A percentile compares a stretch with the other conserved stretches of the same genome.
Conservation (phyloP, 2,888 invertebrate genomes). For the Scaptomyza caliginosa region DNA sequence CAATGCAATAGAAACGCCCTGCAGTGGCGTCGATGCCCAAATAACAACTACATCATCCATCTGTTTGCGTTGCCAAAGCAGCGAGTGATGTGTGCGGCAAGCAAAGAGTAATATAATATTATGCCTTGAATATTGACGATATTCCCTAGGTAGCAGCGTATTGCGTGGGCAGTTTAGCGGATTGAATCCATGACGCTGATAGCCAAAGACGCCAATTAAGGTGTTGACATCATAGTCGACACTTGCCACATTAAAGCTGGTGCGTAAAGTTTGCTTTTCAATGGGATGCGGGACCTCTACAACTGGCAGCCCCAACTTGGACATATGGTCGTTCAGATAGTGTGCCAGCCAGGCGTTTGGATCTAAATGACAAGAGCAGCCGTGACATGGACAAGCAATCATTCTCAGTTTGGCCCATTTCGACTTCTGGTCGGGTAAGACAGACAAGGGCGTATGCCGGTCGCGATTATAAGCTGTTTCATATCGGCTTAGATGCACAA, state of each 20-base stretch:
- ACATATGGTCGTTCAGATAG: conserved; percentile 33
- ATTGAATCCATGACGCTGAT: conserved; percentile 52
- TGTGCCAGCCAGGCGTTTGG: conserved; percentile 46
- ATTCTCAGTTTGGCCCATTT: conserved; percentile 38
- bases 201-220: conserved; percentile 51
- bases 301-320: conserved; percentile 17
- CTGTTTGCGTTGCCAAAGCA: conserved; percentile 53
- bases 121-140: conserved; percentile 59
- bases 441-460: conserved; percentile 30
- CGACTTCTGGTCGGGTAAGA: conserved; percentile 41
- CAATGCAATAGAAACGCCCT: conserved; percentile 39
- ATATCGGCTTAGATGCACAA: conserved; percentile 34
- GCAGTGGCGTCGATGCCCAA: conserved; percentile 53
- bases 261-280: conserved; percentile 27
- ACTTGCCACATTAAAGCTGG: conserved; percentile 20
- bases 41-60: conserved; percentile 48
- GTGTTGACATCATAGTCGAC: conserved; percentile 32
- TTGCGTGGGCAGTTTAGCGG: conserved; percentile 58
- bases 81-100: conserved; percentile 56
- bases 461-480: conserved; percentile 27
- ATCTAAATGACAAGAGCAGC: conserved; percentile 27
- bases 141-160: conserved; percentile 45
- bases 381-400: conserved; percentile 42
- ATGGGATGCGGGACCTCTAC: conserved; percentile 32
- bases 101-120: conserved; percentile 55